phyloP scores from a whole-genome alignment of 2,888 invertebrate genomes.

The Lamellibrachia columna region DNA sequence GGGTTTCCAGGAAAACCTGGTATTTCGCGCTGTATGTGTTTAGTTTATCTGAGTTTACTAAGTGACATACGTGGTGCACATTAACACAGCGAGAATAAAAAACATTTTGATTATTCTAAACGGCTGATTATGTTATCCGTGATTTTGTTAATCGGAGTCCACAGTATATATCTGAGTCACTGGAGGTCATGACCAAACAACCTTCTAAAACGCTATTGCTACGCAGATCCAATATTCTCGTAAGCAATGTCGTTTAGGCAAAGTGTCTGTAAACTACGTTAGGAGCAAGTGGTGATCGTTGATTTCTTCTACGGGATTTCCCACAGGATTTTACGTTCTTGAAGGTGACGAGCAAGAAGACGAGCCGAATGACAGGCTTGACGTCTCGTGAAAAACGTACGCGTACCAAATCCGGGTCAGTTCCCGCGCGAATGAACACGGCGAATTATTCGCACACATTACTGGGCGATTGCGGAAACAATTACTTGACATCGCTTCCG shows the following conservation, averaged over 20 bases:
- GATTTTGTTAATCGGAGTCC: too few relatives aligned
- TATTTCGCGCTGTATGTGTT: too few relatives aligned
- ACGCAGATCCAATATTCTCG: not conserved
- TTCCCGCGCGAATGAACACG: not conserved
- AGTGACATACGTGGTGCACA: too few relatives aligned
- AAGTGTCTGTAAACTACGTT: not conserved
- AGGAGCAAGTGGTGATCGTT: not conserved
- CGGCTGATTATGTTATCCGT: too few relatives aligned
- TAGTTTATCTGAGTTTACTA: too few relatives aligned
- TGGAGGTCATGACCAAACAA: too few relatives aligned
- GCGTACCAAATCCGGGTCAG: not conserved
- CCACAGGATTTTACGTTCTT: not conserved
- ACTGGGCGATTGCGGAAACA: not conserved
- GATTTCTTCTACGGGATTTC: not conserved
- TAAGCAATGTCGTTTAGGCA: not conserved
- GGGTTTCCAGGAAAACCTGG: too few relatives aligned
- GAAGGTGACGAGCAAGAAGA: not conserved
- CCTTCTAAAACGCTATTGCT: too few relatives aligned
- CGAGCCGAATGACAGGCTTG: not conserved
- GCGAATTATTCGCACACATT: not conserved
- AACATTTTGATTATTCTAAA: too few relatives aligned
- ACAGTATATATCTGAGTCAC: too few relatives aligned
- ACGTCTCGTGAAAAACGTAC: not conserved
- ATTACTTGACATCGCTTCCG: not conserved
- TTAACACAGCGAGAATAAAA: too few relatives aligned